Evolutionary conservation across 1,140 invertebrate genomes (phyloP), one percentile per base, ranked within the genome.

Genomic region (Stenopsyche tienmushanensis): DNA sequence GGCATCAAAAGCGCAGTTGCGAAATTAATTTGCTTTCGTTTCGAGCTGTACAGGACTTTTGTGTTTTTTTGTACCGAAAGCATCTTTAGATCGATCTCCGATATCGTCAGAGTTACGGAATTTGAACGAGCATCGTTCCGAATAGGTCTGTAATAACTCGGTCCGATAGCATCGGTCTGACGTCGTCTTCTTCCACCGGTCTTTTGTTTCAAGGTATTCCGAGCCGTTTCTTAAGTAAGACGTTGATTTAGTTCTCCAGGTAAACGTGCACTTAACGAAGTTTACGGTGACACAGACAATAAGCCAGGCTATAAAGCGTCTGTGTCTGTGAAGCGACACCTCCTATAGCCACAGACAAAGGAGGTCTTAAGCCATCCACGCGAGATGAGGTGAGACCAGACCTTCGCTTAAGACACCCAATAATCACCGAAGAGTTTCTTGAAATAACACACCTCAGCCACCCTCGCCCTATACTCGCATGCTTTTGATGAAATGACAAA

Each of bases 201-300:
- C 52, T 62, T 67, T 67, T 67, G 50, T 67, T 50, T 62, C 39
- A 24, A 49, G 41, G 10, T n/a, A n/a, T n/a, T 54, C 53, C 53
- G 29, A 39, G 39, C 34, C 45, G 47, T 50, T 50, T 55, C 52
- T 62, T 54, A 62, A 69, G 67, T 62, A 55, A 69, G 67, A 65
- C 67, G 67, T 65, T 69, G 67, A 69, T 69, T 69, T 69, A 69
- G 62, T 62, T 65, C 21, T n/a, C n/a, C 62, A 69, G 67, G 67
- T 69, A 69, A 69, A 57, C 67, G 62, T 23, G 64, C 64, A 66
- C 60, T 69, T 69, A 69, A 66, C 59, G 49, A 64, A 69, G 59
- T 69, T 69, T 66, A 69, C 64, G 47, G 67, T 63, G 64, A 63
- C 64, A 63, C 59, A 63, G 67, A 69, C 67, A 69, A 69, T 69